Percentiles rank a stretch among this genome's conserved stretches.
These are phyloP conservation scores for Aphrocallistes beatrix DNA, from an alignment of 37 sponge, comb jelly and placozoan genomes.

Conservation along the genomic window DNA sequence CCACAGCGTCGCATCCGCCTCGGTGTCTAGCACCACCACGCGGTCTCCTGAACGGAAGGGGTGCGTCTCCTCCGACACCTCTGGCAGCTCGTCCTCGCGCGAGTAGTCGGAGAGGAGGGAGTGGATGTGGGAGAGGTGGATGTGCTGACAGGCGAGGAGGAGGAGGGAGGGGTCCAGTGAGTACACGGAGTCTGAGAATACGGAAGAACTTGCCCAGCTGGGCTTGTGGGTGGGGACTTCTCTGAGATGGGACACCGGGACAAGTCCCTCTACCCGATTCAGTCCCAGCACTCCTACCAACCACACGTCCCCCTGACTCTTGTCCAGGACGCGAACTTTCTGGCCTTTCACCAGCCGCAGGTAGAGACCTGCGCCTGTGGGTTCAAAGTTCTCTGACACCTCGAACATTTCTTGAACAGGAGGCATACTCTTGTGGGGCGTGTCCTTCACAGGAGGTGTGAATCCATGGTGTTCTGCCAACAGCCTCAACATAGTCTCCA, in stretches of 20 bases:
- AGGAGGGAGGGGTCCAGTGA: background rate
- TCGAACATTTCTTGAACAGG: background rate
- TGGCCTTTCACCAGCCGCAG: slow-evolving; percentile 41
- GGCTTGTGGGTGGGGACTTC: slow-evolving; percentile 19
- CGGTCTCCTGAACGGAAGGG: slow-evolving; percentile 8
- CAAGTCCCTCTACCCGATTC: background rate
- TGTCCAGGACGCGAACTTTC: slow-evolving; percentile 63
- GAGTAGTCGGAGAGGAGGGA: background rate
- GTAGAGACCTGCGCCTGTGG: slow-evolving; percentile 15
- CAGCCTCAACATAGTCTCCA: background rate
- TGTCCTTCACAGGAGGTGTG: background rate
- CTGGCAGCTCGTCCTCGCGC: background rate
- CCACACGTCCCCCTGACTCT: slow-evolving; percentile 33
- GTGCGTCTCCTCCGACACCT: background rate
- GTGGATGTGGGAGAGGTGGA: background rate
- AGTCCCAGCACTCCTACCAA: slow-evolving; percentile 28
- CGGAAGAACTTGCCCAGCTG: slow-evolving; percentile 12
- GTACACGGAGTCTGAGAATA: slow-evolving; percentile 9
- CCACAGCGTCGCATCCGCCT: background rate
- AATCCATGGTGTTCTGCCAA: background rate
- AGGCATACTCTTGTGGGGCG: background rate
- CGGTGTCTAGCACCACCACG: background rate
- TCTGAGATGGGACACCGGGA: slow-evolving; percentile 17
- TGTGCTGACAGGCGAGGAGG: background rate
- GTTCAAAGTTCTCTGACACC: background rate